Evolutionary conservation across 2,113 vertebrate genomes (phyloP).

Genomic region (Pollachius pollachius): DNA sequence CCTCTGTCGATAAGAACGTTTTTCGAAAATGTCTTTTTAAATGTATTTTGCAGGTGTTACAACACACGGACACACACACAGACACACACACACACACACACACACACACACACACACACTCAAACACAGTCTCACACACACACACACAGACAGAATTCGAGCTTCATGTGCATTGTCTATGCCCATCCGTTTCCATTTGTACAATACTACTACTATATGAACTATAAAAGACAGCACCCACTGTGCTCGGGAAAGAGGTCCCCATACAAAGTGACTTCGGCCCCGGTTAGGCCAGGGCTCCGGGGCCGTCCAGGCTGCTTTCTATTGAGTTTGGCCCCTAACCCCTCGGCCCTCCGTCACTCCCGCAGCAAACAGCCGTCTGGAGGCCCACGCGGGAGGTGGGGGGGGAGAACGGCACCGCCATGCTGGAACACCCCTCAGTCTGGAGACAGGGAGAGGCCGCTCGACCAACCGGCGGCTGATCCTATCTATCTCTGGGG

Average conservation of each 20-base stretch:
- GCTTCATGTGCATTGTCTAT: neutral
- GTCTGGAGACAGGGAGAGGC: constrained; percentile 22
- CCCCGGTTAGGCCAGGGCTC: constrained; percentile 35
- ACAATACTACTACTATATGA: neutral
- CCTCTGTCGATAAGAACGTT: no score
- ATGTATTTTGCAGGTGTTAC: no score
- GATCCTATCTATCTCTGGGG: constrained; percentile 7
- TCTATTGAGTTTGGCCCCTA: constrained; percentile 61
- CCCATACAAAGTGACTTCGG: constrained; percentile 59
- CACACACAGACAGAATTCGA: no score
- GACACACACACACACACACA: neutral
- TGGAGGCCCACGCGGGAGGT: constrained; percentile 15
- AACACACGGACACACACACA: neutral
- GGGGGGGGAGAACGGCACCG: constrained; percentile 16
- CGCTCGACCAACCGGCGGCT: constrained; percentile 10
- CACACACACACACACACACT: no score
- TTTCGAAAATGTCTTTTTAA: no score
- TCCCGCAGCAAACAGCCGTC: constrained; percentile 46
- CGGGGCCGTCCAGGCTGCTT: constrained; percentile 44
- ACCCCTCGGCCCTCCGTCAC: constrained; percentile 62
- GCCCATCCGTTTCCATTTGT: neutral
- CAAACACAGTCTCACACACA: no score
- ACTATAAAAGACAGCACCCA: constrained; percentile 24
- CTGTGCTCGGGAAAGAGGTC: constrained; percentile 47
- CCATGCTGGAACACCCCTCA: constrained; percentile 10